Percentiles rank a stretch among this genome's conserved stretches.
Conservation (phyloP, 2,113 vertebrate species). For the Anhinga rufa region DNA sequence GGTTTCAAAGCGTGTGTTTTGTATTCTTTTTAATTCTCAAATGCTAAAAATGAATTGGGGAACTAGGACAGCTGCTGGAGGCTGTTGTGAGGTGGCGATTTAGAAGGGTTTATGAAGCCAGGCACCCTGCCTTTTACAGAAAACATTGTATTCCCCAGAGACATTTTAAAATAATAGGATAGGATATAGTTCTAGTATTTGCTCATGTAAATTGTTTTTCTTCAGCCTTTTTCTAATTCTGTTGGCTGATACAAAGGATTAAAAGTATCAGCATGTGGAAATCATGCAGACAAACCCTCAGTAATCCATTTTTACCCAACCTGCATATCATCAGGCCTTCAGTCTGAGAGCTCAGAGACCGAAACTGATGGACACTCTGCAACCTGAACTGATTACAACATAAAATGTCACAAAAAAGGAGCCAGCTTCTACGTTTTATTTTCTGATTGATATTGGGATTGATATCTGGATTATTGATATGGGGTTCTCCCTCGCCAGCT, state of each 20-base stretch:
- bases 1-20: neutral
- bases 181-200: neutral
- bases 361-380: fast-evolving
- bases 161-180: neutral
- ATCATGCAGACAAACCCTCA: neutral
- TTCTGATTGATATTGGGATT: neutral
- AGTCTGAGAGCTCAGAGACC: neutral
- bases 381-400: neutral
- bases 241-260: neutral
- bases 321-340: neutral
- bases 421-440: neutral
- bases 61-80: constrained; percentile 13
- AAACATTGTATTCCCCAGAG: neutral
- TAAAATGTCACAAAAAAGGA: neutral
- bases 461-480: neutral
- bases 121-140: neutral
- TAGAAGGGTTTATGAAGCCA: neutral
- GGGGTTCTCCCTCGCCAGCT: neutral
- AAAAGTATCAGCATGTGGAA: neutral
- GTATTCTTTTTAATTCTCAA: neutral
- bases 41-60: neutral
- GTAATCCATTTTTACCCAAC: neutral
- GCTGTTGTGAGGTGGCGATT: neutral
- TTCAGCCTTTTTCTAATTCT: neutral
- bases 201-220: neutral